phyloP scores from a whole-genome alignment of 2,888 invertebrate species.

The Cephus rjabovi region DNA sequence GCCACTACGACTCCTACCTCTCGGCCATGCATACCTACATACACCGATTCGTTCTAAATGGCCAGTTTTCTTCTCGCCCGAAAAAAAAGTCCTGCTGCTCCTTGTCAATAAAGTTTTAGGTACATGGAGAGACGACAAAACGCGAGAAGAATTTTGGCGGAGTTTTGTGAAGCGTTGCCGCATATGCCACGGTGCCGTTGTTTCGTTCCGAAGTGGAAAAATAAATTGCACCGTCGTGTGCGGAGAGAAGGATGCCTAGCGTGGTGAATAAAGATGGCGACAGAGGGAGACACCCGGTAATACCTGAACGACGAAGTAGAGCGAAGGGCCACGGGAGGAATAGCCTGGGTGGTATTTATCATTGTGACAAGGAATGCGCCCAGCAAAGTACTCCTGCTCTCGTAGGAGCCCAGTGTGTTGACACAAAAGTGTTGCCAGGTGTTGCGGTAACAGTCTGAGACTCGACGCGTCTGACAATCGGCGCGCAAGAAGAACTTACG shows the following conservation, averaged over 20 bases:
- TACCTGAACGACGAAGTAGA: not conserved
- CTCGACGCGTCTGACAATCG: conserved; percentile 18
- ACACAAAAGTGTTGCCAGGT: conserved; percentile 4
- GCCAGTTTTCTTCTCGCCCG: not conserved
- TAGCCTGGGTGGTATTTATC: conserved; percentile 8
- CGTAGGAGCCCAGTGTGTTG: not conserved
- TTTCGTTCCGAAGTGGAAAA: not conserved
- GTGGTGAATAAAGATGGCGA: not conserved
- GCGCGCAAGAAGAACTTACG: not conserved
- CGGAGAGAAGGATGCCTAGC: not conserved
- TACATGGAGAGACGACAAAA: not conserved
- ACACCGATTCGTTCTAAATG: not conserved
- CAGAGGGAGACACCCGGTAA: not conserved
- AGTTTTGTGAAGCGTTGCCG: not conserved
- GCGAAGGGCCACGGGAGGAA: conserved; percentile 7
- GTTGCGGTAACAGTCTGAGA: not conserved
- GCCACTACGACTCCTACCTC: not conserved
- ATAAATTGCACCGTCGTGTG: not conserved
- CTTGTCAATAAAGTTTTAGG: not conserved
- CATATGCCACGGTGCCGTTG: not conserved
- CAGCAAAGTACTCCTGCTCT: not conserved
- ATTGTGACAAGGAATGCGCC: not conserved
- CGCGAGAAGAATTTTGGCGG: not conserved
- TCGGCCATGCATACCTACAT: not conserved
- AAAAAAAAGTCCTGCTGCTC: not conserved